Evolutionary conservation across 2,113 vertebrate species (phyloP).

Genomic region (Callocephalon fimbriatum): DNA sequence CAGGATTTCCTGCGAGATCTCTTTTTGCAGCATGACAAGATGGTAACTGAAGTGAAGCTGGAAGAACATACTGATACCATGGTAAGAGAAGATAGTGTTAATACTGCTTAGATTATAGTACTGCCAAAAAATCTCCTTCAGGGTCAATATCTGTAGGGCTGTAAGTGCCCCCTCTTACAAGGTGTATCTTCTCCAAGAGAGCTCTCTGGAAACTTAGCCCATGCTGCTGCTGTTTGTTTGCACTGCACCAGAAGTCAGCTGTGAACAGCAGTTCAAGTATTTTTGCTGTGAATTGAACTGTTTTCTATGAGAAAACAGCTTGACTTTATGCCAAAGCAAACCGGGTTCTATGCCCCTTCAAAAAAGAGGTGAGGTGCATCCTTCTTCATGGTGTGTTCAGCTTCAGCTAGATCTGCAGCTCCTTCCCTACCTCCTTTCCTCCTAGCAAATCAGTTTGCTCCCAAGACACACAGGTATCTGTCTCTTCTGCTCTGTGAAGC

Average conservation of each 20-base stretch:
- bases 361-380: neutral
- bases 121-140: neutral
- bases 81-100: conserved; percentile 73
- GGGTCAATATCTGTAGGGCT: neutral
- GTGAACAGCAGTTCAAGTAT: neutral
- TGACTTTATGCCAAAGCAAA: neutral
- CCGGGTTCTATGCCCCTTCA: neutral
- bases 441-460: neutral
- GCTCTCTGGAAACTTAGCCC: neutral
- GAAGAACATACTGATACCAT: conserved; percentile 92
- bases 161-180: neutral
- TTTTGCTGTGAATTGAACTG: neutral
- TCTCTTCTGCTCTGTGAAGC: neutral
- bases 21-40: conserved; percentile 84
- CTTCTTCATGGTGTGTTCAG: neutral
- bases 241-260: neutral
- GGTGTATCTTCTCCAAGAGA: neutral
- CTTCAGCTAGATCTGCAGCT: neutral
- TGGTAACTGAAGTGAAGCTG: conserved; percentile 83
- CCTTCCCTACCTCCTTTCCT: neutral
- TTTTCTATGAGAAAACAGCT: neutral
- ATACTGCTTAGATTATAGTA: neutral
- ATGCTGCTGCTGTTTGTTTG: neutral
- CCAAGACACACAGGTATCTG: neutral
- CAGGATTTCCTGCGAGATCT: conserved; percentile 93